These are phyloP conservation scores for Nycticebus coucang DNA, from an alignment of 2,113 vertebrate genomes.

Conservation along the genomic window DNA sequence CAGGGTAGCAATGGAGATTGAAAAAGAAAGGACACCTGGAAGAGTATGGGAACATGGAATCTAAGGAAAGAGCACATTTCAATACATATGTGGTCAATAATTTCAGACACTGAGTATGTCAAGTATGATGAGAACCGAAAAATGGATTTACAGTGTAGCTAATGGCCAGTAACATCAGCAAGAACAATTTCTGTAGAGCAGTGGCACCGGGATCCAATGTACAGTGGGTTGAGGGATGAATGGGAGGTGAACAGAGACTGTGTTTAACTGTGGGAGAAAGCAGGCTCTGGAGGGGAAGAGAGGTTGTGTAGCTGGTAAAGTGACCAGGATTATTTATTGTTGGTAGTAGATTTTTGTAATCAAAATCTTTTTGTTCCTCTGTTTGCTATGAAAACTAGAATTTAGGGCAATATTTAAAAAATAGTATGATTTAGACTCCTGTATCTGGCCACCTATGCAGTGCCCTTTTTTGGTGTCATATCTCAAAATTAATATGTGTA, in stretches of 20 bases:
- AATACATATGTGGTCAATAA: neutral
- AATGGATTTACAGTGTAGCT: neutral
- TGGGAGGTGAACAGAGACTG: neutral
- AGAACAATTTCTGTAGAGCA: neutral
- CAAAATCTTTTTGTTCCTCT: neutral
- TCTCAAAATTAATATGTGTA: neutral
- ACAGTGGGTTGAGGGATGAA: neutral
- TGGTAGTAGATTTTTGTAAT: neutral
- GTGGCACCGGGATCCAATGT: neutral
- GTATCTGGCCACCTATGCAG: neutral
- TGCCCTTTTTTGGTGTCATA: neutral
- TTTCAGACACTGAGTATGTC: neutral
- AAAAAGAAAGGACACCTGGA: slow-evolving; percentile 12
- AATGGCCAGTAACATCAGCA: neutral
- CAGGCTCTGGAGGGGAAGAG: neutral
- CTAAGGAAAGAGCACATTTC: neutral
- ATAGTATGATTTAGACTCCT: neutral
- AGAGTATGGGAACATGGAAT: neutral
- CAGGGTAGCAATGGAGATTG: neutral
- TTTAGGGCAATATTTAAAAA: slow-evolving; percentile 14
- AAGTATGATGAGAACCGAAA: neutral
- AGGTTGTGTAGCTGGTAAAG: neutral
- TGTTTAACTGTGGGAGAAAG: neutral
- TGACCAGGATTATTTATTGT: neutral
- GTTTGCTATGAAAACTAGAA: neutral